Evolutionary conservation across 2,113 vertebrate genomes (phyloP).

Genomic region (Cisticola juncidis): DNA sequence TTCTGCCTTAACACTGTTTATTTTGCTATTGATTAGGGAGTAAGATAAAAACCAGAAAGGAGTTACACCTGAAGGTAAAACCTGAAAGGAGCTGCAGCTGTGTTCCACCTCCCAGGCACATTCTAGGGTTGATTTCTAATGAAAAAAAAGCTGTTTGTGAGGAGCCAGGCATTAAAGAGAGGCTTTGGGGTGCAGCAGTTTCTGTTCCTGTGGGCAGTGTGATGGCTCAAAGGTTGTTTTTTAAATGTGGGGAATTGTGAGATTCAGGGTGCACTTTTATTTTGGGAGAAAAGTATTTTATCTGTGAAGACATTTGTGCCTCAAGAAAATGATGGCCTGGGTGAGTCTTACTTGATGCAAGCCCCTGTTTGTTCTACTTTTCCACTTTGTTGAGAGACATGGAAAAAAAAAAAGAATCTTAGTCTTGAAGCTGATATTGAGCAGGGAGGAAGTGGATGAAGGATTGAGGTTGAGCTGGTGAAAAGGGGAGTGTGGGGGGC

Average conservation of each 20-base stretch:
- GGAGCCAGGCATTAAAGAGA: fast-evolving
- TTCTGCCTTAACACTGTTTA: neutral
- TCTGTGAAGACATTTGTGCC: neutral
- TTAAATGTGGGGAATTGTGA: fast-evolving
- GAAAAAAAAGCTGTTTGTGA: neutral
- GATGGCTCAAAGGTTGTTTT: fast-evolving
- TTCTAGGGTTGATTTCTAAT: neutral
- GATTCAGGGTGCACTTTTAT: fast-evolving
- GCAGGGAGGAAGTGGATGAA: neutral
- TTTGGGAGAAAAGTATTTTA: neutral
- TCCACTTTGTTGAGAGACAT: fast-evolving
- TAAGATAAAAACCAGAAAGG: neutral
- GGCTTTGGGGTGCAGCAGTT: fast-evolving
- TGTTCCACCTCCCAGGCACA: neutral
- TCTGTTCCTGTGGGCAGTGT: fast-evolving
- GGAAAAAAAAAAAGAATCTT: neutral
- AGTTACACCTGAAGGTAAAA: neutral
- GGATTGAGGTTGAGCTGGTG: neutral
- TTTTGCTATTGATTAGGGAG: neutral
- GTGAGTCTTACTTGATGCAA: neutral
- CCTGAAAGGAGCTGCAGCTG: neutral
- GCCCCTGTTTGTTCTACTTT: fast-evolving
- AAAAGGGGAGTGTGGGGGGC: fast-evolving
- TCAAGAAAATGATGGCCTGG: neutral
- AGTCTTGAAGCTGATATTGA: neutral